Evolutionary conservation across 2,797 vertebrate species (phyloP).

Genomic region (Chaenodraco wilsoni): DNA sequence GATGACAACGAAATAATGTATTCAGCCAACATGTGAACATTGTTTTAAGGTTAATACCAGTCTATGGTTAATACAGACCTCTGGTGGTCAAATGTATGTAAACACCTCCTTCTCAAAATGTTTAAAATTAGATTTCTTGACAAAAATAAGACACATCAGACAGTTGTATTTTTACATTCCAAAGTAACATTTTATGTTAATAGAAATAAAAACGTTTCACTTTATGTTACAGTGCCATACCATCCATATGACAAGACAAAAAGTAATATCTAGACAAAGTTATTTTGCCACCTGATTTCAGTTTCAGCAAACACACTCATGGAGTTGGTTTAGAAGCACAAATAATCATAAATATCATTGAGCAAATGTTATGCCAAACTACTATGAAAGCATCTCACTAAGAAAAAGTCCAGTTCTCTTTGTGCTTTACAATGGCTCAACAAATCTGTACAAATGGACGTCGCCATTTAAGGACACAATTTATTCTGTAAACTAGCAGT

Average conservation of each 20-base stretch:
- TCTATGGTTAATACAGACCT: constrained; percentile 47
- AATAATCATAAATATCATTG: constrained; percentile 60
- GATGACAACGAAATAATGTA: not conserved
- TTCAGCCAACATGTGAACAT: not conserved
- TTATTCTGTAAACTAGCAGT: constrained; percentile 27
- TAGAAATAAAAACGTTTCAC: constrained; percentile 75
- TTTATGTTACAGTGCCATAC: constrained; percentile 76
- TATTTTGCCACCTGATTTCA: constrained; percentile 52
- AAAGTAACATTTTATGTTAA: constrained; percentile 82
- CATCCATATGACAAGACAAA: constrained; percentile 67
- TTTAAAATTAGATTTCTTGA: not conserved
- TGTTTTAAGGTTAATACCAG: constrained; percentile 3
- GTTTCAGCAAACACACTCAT: constrained; percentile 67
- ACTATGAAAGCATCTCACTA: constrained; percentile 58
- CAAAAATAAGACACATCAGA: constrained; percentile 31
- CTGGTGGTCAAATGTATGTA: constrained; percentile 64
- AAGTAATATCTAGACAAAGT: constrained; percentile 54
- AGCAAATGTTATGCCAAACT: constrained; percentile 61
- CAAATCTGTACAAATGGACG: constrained; percentile 57
- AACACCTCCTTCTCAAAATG: not conserved
- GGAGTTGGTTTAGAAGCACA: constrained; percentile 69
- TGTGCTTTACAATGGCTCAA: constrained; percentile 68
- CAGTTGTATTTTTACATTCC: constrained; percentile 72
- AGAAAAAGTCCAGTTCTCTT: constrained; percentile 56
- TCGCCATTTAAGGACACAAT: constrained; percentile 21